Conservation (phyloP, 2,888 invertebrate genomes). For the Lasioglossum calceatum region DNA sequence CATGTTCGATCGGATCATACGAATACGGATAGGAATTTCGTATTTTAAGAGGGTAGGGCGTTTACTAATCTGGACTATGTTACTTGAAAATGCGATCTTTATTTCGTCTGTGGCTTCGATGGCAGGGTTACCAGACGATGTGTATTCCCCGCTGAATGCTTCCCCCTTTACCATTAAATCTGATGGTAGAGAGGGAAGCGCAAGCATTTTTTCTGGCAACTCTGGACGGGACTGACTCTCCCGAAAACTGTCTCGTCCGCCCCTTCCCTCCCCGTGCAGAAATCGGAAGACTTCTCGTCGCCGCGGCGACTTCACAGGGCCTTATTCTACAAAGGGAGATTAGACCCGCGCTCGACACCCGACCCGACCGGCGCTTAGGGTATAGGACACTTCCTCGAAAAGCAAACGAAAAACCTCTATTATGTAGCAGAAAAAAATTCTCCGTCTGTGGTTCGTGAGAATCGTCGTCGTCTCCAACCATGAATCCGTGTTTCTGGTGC, state of each 20-base stretch:
- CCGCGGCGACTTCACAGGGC: not conserved
- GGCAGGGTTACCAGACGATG: not conserved
- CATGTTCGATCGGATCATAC: constrained; percentile 34
- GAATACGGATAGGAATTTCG: constrained; percentile 18
- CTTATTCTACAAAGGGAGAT: not conserved
- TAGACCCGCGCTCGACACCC: not conserved
- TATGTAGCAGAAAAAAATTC: constrained; percentile 14
- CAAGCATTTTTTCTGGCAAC: constrained; percentile 15
- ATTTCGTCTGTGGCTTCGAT: not conserved
- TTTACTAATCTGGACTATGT: not conserved
- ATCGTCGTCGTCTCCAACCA: constrained; percentile 39
- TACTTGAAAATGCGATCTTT: not conserved
- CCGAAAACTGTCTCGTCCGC: not conserved
- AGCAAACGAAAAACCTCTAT: constrained; percentile 22
- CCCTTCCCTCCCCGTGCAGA: not conserved
- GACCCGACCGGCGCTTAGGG: not conserved
- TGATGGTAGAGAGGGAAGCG: not conserved
- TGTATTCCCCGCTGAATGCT: not conserved
- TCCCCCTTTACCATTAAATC: not conserved
- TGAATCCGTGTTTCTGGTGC: constrained; percentile 24
- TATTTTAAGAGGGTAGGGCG: not conserved
- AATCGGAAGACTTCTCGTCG: not conserved
- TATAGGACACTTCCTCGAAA: not conserved
- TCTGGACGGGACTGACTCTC: not conserved
- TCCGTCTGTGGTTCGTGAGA: constrained; percentile 51